These are phyloP conservation scores for Polypedilum vanderplanki DNA, from an alignment of 1,140 invertebrate species.

Conservation along the genomic window DNA sequence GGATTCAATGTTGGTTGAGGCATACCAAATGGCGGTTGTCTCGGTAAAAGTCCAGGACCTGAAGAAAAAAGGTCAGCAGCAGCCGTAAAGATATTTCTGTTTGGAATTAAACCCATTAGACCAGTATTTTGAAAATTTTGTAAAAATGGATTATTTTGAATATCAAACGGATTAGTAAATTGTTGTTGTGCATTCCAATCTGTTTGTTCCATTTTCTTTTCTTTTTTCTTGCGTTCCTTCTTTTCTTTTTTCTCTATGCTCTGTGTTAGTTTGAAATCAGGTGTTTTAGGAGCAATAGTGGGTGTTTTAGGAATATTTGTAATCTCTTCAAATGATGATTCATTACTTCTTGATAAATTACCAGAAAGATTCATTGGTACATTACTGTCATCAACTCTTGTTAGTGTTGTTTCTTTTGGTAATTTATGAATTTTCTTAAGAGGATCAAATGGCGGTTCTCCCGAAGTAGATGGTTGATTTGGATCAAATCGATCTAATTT, in stretches of 20 bases:
- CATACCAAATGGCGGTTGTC: constrained; percentile 42
- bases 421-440: constrained; percentile 16
- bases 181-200: constrained; percentile 15
- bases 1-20: constrained; percentile 38
- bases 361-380: constrained; percentile 38
- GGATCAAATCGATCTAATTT: constrained; percentile 20
- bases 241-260: constrained; percentile 56
- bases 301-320: constrained; percentile 50
- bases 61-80: constrained; percentile 45
- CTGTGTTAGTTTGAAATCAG: constrained; percentile 46
- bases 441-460: background rate
- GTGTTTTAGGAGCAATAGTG: constrained; percentile 49
- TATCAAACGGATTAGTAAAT: constrained; percentile 3
- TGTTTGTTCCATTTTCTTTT: constrained; percentile 47
- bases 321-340: constrained; percentile 47
- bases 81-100: background rate
- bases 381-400: constrained; percentile 42
- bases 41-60: constrained; percentile 62
- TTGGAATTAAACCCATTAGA: background rate
- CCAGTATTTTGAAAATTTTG: background rate
- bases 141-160: background rate
- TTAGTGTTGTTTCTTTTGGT: constrained; percentile 40
- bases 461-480: background rate
- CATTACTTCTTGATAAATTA: constrained; percentile 34
- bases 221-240: constrained; percentile 57